Base-by-base conservation (phyloP, 2,888 invertebrate species). In the Papilio gigon region DNA sequence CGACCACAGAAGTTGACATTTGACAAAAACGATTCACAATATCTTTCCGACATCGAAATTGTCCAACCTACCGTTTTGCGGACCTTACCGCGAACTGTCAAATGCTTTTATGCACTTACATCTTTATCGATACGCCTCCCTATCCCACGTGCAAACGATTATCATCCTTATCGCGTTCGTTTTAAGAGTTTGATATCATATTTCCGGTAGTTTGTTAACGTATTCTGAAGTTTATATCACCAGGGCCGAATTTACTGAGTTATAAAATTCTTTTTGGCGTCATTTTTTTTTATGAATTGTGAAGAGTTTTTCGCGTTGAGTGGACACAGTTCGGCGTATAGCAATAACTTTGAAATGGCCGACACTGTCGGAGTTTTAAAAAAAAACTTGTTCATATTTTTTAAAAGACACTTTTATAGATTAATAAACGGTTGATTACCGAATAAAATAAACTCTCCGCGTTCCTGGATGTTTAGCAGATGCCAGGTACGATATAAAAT, bases 1-100 rank as follows among this genome's bases (percentile, higher is more conserved):
- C 86, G 86, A 83, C 88, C 87, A 86, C 87, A 90, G 87, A 86
- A 89, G 90, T 92, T 90, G 91, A 91, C 90, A 90, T 89, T 89
- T 89, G 90, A 91, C 90, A 90, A 91, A 90, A 90, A 89, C 85
- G 84, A 83, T 82, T 82, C 78, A 76, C 76, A 79, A 79, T 88
- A 91, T 91, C 91, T 78, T 66, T 66, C 75, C 79, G 76, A 79
- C 83, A 92, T 92, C 91, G 72, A 90, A 89, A 89, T 90, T 85
- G 87, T 82, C 81, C 89, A 88, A 81, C 82, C 90, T 90, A 91
- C 91, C 91, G 90, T 90, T 86, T 85, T 81, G 84, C 81, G 81
- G 85, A 84, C 84, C 84, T 84, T 90, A 90, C 90, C 82, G 82
- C 88, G 91, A 91, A 91, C 90, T 90, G 91, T 90, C 91, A 87